Base-by-base conservation (phyloP, 1,140 invertebrate genomes). In the Globodera ellingtonae region DNA sequence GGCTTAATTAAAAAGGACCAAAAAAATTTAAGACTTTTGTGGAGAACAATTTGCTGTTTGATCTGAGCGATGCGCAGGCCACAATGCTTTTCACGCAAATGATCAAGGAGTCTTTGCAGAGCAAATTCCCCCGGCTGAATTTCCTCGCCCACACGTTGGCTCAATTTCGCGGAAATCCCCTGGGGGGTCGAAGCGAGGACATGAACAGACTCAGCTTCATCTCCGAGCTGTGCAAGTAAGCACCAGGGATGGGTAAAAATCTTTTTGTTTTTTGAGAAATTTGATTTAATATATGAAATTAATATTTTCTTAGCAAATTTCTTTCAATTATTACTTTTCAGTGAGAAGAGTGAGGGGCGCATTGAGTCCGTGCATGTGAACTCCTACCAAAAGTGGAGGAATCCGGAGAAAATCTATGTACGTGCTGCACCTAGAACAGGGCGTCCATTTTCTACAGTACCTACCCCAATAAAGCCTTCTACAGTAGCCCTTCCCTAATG, bases 361-460 rank as follows among this genome's bases (percentile, higher is more conserved):
- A 92, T 99, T 72, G 93, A 92, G n/a, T 92, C 92, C 77, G 94
- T 97, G 3, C 93, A 94, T 89, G 94, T 98, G 10, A 92, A 94
- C 71, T 93, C 93, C 72, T 97, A 93, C 90, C 94, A 97, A 91
- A 99, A 99, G 90, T 93, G 95, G 82, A 97, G 97, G 89, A 95
- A 95, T 90, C 96, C 96, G 44, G 96, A 98, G 67, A 98, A 98
- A 91, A 95, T 97, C 91, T 99, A 99, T 90, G 95, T 91, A 87
- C 89, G 90, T 6, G 70, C 21, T 83, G 35, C 35, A 35, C 24
- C 24, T 3, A 48, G 46, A 15, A 72, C 52, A 66, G 52, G 5
- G 21, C 74, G 8, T 44, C 21, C 56, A 52, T 48, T 10, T 56
- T 10, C 59, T 62, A 62, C 50, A 9, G 50, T 52, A 52, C 10